Conservation (phyloP, 2,113 vertebrate genomes). For the Dipodomys stephensi region DNA sequence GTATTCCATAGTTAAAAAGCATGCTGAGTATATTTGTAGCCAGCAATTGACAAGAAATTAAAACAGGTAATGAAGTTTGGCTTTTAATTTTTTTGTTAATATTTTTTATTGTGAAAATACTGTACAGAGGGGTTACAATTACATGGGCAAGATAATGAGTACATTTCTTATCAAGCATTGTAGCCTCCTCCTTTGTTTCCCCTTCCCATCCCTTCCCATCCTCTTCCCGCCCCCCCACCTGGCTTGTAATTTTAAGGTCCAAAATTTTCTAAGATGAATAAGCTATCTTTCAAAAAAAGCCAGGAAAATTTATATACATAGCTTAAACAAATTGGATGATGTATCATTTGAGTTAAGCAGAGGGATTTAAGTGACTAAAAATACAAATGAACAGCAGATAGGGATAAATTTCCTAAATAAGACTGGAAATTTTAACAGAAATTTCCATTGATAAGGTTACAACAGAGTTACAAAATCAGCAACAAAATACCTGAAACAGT, state of each 20-base stretch:
- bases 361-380: constrained; percentile 39
- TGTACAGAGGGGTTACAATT: too few species aligned
- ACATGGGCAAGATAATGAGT: too few species aligned
- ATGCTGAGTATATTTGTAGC: background rate
- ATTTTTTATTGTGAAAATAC: too few species aligned
- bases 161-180: too few species aligned
- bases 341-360: constrained; percentile 13
- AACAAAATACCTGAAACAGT: background rate
- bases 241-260: constrained; percentile 40
- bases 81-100: background rate
- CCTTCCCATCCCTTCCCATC: too few species aligned
- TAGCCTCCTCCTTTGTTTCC: too few species aligned
- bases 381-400: background rate
- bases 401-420: constrained; percentile 6
- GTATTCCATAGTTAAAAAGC: background rate
- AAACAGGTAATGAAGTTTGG: constrained; percentile 2
- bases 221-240: background rate
- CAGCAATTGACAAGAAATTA: background rate
- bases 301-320: background rate
- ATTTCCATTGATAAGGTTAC: background rate
- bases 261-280: constrained; percentile 26
- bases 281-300: background rate
- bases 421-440: constrained; percentile 18
- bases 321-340: constrained; percentile 37
- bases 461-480: background rate